Base-by-base conservation (phyloP, 2,888 invertebrate species). In the Himalopsyche anomala region DNA sequence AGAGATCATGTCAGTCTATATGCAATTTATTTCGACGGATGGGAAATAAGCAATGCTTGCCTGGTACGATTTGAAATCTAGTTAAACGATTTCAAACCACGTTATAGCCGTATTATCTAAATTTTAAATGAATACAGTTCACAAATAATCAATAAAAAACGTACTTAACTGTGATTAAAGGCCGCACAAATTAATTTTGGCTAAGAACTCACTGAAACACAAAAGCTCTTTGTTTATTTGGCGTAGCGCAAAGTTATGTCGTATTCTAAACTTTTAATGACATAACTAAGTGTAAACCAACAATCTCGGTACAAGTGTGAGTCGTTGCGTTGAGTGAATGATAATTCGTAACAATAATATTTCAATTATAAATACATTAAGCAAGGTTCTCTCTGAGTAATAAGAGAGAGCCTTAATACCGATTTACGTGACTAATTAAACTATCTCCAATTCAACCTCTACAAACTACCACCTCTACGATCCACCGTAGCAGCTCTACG, bases 321-420 rank as follows among this genome's bases (percentile, higher is more conserved):
- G 62, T 11, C 62, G 62, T 62, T 62, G 62, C 62, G 5, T 62
- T 62, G 62, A 62, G 62, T 62, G 62, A 62, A 62, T 62, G 62
- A 62, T 62, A 62, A 62, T 62, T 62, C 62, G 19, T 19, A 62
- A 62, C 62, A 62, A 62, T 62, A 62, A 62, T 62, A 62, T 28
- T 62, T 62, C 62, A 62, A 62, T 62, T 62, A 62, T 62, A 62
- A 62, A 62, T 62, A 62, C 62, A 62, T 62, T 62, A 62, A 62
- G 62, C 62, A 9, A 62, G 62, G 28, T 19, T 11, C 62, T 62
- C 62, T 62, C 62, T 62, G 62, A 62, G 62, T 28, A 62, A 62
- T 62, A 62, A 62, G 62, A 62, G 62, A 62, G 62, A 62, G 62
- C 62, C 62, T 62, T 62, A 62, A 62, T 62, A 62, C 62, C 62